These are phyloP conservation scores for Garrulus glandarius DNA, from an alignment of 2,797 vertebrate species.

Conservation along the genomic window DNA sequence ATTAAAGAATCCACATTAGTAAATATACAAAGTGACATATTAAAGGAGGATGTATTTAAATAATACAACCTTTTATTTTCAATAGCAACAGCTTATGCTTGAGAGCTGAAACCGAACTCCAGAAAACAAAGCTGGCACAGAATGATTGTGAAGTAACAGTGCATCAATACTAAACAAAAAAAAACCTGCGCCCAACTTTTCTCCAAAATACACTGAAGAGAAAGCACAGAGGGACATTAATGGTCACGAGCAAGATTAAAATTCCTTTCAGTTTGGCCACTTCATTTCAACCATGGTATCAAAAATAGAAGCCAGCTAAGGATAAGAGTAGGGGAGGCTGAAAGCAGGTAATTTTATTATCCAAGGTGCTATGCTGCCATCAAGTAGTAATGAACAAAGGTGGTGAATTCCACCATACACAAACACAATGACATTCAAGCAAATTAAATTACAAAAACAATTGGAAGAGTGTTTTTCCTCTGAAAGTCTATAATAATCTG, in stretches of 20 bases:
- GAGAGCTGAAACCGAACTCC: background rate
- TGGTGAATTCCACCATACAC: background rate
- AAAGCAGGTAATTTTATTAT: background rate
- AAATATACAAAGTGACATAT: background rate
- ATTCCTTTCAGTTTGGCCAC: background rate
- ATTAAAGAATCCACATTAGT: background rate
- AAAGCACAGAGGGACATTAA: background rate
- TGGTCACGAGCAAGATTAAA: background rate
- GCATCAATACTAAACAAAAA: background rate
- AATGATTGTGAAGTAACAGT: background rate
- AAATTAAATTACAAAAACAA: background rate
- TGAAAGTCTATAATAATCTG: background rate
- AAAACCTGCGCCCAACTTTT: fast-evolving
- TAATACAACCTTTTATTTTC: background rate
- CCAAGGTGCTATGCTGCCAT: background rate
- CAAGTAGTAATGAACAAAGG: background rate
- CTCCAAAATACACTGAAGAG: background rate
- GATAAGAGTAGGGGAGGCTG: background rate
- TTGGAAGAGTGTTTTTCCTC: background rate
- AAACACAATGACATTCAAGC: background rate
- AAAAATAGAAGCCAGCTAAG: background rate
- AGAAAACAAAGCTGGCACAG: background rate
- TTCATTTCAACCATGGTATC: background rate
- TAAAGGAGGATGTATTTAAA: background rate
- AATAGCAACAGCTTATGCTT: background rate